These are phyloP conservation scores for Halcyon smyrnensis DNA, from an alignment of 2,797 vertebrate species.

Conservation along the genomic window DNA sequence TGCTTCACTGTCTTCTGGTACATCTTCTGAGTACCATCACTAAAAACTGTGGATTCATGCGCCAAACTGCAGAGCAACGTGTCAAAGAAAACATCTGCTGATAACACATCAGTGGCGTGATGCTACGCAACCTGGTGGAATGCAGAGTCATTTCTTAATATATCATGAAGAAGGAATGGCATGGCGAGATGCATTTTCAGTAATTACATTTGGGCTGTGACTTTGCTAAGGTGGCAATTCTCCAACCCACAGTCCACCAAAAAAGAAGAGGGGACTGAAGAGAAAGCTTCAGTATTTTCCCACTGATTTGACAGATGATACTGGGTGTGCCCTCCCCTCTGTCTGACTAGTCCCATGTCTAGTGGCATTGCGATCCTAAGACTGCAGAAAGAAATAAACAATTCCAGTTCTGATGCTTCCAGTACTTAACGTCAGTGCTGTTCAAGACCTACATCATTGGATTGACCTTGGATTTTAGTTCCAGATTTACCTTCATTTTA, in stretches of 20 bases:
- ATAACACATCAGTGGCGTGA: slow-evolving; percentile 47
- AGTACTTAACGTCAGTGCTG: not conserved
- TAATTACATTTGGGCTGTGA: not conserved
- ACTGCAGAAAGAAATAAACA: slow-evolving; percentile 13
- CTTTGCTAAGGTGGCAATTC: not conserved
- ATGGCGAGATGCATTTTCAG: not conserved
- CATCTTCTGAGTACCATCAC: slow-evolving; percentile 9
- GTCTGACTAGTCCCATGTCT: not conserved
- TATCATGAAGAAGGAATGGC: not conserved
- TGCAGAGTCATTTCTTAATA: slow-evolving; percentile 62
- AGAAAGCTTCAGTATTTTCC: slow-evolving; percentile 25
- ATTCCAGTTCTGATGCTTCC: not conserved
- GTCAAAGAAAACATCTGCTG: slow-evolving; percentile 47
- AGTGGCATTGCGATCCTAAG: not conserved
- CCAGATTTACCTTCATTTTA: not conserved
- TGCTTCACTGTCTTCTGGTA: slow-evolving; percentile 21
- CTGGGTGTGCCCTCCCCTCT: slow-evolving; percentile 53
- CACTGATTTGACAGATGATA: not conserved
- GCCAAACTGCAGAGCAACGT: slow-evolving; percentile 52
- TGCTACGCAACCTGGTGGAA: slow-evolving; percentile 23
- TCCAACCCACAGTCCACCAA: not conserved
- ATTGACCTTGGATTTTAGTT: slow-evolving; percentile 36
- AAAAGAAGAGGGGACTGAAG: not conserved
- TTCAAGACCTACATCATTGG: not conserved
- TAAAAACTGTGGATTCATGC: slow-evolving; percentile 36